These are phyloP conservation scores for Tonatia bakeri DNA, from an alignment of 2,113 vertebrate genomes.

Conservation along the genomic window DNA sequence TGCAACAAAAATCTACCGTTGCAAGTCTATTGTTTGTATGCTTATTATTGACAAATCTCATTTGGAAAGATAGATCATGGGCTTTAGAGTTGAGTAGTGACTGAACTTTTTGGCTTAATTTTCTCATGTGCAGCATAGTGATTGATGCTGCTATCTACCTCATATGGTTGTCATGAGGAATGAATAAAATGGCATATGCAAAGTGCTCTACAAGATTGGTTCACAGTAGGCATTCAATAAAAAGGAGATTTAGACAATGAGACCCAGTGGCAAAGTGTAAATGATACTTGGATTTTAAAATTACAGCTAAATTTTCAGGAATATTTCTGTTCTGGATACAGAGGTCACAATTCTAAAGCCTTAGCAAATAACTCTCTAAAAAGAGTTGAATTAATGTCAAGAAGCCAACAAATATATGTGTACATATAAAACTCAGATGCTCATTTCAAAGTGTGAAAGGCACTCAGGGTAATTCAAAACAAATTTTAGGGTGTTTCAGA, in stretches of 20 bases:
- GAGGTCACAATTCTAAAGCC: not conserved
- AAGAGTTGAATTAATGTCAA: not conserved
- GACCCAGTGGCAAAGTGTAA: not conserved
- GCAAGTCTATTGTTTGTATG: not conserved
- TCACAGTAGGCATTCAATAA: not conserved
- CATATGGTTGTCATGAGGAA: not conserved
- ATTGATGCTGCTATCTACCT: not conserved
- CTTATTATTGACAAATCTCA: not conserved
- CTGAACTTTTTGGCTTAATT: not conserved
- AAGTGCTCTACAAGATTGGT: not conserved
- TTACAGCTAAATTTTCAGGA: not conserved
- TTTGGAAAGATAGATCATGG: not conserved
- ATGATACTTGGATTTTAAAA: not conserved
- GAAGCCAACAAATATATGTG: not conserved
- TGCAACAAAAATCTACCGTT: not conserved
- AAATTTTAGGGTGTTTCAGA: slow-evolving; percentile 59
- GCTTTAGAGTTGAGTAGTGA: not conserved
- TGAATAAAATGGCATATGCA: not conserved
- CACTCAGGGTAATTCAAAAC: slow-evolving; percentile 47
- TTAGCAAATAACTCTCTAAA: not conserved
- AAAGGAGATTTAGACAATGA: not conserved
- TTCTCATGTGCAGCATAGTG: not conserved
- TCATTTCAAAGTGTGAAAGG: slow-evolving; percentile 48
- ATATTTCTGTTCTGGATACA: not conserved
- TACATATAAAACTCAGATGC: slow-evolving; percentile 1